Percentiles rank a stretch among this genome's conserved stretches.
Conservation (phyloP, 2,888 invertebrate species). For the Lithophane leautieri region DNA sequence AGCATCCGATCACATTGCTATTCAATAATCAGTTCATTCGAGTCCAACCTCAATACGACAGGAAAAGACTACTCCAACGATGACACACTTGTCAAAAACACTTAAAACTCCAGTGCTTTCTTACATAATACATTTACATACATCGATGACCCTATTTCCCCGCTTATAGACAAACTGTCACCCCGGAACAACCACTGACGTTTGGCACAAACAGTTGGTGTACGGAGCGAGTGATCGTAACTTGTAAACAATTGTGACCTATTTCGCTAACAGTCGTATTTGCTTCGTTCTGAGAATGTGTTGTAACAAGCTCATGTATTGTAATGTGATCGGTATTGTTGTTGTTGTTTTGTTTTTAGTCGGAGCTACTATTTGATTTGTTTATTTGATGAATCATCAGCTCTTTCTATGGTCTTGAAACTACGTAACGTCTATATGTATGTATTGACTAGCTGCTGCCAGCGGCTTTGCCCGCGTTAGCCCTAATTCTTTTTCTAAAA, state of each 20-base stretch:
- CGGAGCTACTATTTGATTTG: neutral
- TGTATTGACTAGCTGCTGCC: too few relatives aligned
- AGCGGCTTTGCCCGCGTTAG: too few relatives aligned
- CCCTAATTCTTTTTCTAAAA: too few relatives aligned
- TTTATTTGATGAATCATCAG: constrained; percentile 8
- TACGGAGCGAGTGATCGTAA: constrained; percentile 30
- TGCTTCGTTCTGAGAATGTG: constrained; percentile 41
- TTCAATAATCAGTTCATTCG: neutral
- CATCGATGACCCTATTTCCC: constrained; percentile 52
- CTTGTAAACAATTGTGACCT: constrained; percentile 62
- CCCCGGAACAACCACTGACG: constrained; percentile 39
- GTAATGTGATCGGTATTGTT: constrained; percentile 31
- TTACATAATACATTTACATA: constrained; percentile 31
- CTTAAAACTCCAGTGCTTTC: constrained; percentile 14
- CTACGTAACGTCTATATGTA: neutral
- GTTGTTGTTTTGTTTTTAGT: constrained; percentile 36
- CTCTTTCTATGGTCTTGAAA: neutral
- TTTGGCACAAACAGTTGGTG: constrained; percentile 53
- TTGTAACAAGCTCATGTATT: constrained; percentile 36
- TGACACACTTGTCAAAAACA: constrained; percentile 11
- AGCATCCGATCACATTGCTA: neutral
- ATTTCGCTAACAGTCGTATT: constrained; percentile 36
- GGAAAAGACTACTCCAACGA: constrained; percentile 14
- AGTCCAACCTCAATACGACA: constrained; percentile 17
- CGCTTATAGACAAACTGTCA: constrained; percentile 36